Evolutionary conservation across 1,140 invertebrate genomes (phyloP), one percentile per base, ranked within the genome.

Genomic region (Saccostrea echinata): DNA sequence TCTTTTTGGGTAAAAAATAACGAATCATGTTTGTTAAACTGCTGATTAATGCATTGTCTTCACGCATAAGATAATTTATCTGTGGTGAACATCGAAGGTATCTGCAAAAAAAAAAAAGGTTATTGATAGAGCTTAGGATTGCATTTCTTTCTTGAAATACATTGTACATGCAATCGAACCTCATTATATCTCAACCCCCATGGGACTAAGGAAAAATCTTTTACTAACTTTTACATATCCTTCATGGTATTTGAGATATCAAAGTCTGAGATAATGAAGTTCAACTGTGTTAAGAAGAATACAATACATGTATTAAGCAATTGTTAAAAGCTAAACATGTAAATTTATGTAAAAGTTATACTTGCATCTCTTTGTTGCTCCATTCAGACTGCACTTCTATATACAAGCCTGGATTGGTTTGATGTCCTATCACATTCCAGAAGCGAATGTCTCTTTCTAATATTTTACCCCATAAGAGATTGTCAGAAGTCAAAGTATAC

Each of bases 291-390:
- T 43, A 43, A 43, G 43, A 43, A 43, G 43, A 43, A 8, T 43
- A 43, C 43, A 43, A 43, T 43, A 43, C 43, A 43, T 43, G 43
- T 43, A 43, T 43, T 9, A 43, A 43, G 43, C 43, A 43, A n/a
- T 43, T 43, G 43, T 43, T 4, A 4, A 8, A 43, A 43, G 43
- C 9, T 9, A 43, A 43, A 43, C n/a, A 43, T 43, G 4, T n/a
- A 61, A 61, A 61, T 61, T 61, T 18, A 61, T 61, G 18, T 16
- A 76, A 11, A 33, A 13, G 81, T 12, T 4, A 33, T 27, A 57
- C 92, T 92, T 92, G 93, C 93, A 94, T 93, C 90, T 93, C 92
- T 89, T 93, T 94, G 68, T 90, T 91, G 16, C 92, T 88, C 92
- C 92, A 93, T 18, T 94, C 93, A 13, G 93, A 94, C 16, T 91